Base-by-base conservation (phyloP, 2,888 invertebrate species). In the Macaria liturata region DNA sequence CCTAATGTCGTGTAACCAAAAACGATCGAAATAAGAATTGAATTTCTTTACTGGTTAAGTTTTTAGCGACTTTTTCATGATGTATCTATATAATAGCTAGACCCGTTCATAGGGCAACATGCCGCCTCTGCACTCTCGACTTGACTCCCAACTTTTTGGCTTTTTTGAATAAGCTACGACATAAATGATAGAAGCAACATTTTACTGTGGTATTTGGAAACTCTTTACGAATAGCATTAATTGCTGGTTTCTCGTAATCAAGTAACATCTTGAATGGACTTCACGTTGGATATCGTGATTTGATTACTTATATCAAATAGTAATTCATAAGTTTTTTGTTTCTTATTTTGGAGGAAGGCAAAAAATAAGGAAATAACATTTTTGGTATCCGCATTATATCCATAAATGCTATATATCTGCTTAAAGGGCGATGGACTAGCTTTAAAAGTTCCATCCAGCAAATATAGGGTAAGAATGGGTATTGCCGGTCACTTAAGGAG, bases 71-170 rank as follows among this genome's bases (percentile, higher is more conserved):
- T 46, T 59, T 32, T 49, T 49, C 61, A 62, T 62, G 32, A 50
- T 54, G 42, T 65, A 61, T 49, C 51, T 57, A 50, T 46, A 60
- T 47, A 53, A 53, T 57, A 49, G 61, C 59, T 44, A 62, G 44
- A 49, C 58, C 62, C 40, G 62, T 60, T 54, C 60, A 65, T 49
- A 53, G 43, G 9, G 55, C 57, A 20, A 59, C 57, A 48, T 61
- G 53, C 37, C 46, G 52, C 37, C 52, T 52, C 37, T 52, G 52
- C 37, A 52, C 52, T 46, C 52, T 52, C 20, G 40, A 60, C 37
- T 56, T 55, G 40, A 43, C 40, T 30, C 37, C 9, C 7, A 39
- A 42, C 42, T 46, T 31, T 43, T n/a, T n/a, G n/a, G n/a, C n/a
- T n/a, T n/a, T n/a, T n/a, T n/a, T n/a, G n/a, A n/a, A n/a, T 49